Percentiles rank a stretch among this genome's conserved stretches.
Evolutionary conservation across 2,113 vertebrate species (phyloP).

Genomic region (Bothrops jararaca): DNA sequence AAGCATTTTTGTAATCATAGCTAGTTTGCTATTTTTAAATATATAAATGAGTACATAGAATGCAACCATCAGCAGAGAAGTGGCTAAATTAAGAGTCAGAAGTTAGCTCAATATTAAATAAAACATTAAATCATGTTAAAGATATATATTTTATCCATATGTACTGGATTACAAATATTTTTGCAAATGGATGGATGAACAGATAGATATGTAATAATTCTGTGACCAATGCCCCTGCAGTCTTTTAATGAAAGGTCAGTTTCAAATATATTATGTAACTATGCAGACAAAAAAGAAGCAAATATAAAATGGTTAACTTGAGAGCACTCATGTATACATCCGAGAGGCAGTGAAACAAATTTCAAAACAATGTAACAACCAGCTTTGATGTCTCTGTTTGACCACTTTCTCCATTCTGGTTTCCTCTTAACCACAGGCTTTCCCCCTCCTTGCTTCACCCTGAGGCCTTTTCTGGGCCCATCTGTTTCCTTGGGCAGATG

Average conservation of each 20-base stretch:
- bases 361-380: slow-evolving; percentile 15
- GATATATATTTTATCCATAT: background rate
- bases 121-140: background rate
- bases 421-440: background rate
- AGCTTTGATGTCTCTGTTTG: background rate
- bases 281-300: background rate
- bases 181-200: background rate
- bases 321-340: background rate
- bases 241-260: background rate
- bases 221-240: too few species aligned
- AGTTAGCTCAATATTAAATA: background rate
- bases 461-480: background rate
- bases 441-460: slow-evolving; percentile 1
- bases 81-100: background rate
- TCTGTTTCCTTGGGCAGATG: background rate
- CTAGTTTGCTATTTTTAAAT: background rate
- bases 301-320: background rate
- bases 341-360: background rate
- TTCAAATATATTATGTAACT: background rate
- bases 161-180: background rate
- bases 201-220: background rate
- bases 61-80: background rate
- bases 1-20: background rate
- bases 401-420: slow-evolving; percentile 17
- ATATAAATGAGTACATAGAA: background rate